These are phyloP conservation scores for Itoplectis maculator DNA, from an alignment of 2,888 invertebrate genomes.

Conservation along the genomic window DNA sequence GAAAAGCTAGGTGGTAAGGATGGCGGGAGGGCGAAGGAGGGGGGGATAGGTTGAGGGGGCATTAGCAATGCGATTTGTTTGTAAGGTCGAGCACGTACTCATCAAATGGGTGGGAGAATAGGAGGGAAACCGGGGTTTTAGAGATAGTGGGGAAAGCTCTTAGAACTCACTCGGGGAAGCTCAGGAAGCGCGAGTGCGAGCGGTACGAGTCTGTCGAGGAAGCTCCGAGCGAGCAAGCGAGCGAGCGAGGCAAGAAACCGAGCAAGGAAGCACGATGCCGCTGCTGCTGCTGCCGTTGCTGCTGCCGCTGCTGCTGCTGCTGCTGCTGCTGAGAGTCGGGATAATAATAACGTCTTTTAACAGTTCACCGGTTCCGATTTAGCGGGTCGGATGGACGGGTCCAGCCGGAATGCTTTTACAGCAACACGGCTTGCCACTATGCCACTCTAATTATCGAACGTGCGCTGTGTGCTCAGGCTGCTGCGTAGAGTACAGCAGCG, in stretches of 20 bases:
- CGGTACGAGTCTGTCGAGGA: conserved; percentile 4
- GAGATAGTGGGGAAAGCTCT: conserved; percentile 36
- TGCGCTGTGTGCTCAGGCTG: conserved; percentile 44
- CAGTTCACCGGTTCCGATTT: conserved; percentile 70
- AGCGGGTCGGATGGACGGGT: conserved; percentile 69
- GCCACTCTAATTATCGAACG: conserved; percentile 76
- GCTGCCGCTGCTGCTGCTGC: too few relatives aligned
- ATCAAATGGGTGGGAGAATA: conserved; percentile 26
- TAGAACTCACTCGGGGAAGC: conserved; percentile 9
- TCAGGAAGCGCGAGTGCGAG: background rate
- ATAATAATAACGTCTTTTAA: conserved; percentile 70
- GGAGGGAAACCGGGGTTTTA: conserved; percentile 1
- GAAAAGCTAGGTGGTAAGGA: too few relatives aligned
- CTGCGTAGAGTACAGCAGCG: conserved; percentile 28
- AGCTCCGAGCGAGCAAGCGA: background rate
- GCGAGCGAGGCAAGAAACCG: conserved; percentile 19
- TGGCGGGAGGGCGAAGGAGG: too few relatives aligned
- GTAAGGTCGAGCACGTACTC: conserved; percentile 33
- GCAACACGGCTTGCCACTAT: conserved; percentile 78
- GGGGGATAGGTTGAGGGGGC: too few relatives aligned
- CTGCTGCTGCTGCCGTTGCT: too few relatives aligned
- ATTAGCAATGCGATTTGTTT: conserved; percentile 32
- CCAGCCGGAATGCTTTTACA: conserved; percentile 76
- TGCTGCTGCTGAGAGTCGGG: conserved; percentile 37
- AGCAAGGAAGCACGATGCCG: background rate